Conservation (phyloP, 2,888 invertebrate species). For the Lissocephala sabroskyi region DNA sequence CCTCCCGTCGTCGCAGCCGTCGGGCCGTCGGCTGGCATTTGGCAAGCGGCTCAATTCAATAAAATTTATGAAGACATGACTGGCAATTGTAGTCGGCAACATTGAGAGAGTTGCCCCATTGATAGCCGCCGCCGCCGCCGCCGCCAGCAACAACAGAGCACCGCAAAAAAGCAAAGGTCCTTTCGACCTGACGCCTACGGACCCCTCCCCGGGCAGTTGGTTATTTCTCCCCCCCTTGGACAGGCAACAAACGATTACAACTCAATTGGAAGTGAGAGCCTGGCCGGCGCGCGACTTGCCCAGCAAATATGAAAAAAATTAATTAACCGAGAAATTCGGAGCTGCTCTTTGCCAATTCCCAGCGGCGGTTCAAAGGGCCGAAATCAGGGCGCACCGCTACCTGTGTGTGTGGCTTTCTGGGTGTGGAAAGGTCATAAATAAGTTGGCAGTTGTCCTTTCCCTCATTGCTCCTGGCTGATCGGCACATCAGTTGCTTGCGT, state of each 20-base stretch:
- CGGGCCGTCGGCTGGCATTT: background rate
- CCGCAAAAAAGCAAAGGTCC: constrained; percentile 12
- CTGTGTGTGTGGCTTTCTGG: constrained; percentile 14
- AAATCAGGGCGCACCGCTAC: background rate
- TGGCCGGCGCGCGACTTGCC: background rate
- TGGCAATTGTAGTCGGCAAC: constrained; percentile 55
- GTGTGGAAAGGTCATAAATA: constrained; percentile 44
- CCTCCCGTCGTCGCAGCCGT: background rate
- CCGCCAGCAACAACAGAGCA: background rate
- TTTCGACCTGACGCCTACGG: constrained; percentile 45
- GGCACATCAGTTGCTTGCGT: constrained; percentile 23
- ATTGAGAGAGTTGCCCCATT: constrained; percentile 23
- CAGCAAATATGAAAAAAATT: constrained; percentile 52
- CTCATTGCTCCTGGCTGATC: constrained; percentile 45
- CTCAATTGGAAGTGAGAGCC: constrained; percentile 39
- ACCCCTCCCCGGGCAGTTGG: constrained; percentile 22
- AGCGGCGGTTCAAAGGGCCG: constrained; percentile 5
- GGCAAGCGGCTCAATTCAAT: constrained; percentile 49
- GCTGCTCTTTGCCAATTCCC: constrained; percentile 2
- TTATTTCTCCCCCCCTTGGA: constrained; percentile 27
- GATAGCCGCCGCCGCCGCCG: background rate
- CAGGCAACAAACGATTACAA: constrained; percentile 31
- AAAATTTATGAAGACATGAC: constrained; percentile 64
- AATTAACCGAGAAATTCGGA: constrained; percentile 51
- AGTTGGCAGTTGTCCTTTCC: background rate